Percentiles rank a stretch among this genome's conserved stretches.
These are phyloP conservation scores for Nomada fucata DNA, from an alignment of 2,888 invertebrate species.

Conservation along the genomic window DNA sequence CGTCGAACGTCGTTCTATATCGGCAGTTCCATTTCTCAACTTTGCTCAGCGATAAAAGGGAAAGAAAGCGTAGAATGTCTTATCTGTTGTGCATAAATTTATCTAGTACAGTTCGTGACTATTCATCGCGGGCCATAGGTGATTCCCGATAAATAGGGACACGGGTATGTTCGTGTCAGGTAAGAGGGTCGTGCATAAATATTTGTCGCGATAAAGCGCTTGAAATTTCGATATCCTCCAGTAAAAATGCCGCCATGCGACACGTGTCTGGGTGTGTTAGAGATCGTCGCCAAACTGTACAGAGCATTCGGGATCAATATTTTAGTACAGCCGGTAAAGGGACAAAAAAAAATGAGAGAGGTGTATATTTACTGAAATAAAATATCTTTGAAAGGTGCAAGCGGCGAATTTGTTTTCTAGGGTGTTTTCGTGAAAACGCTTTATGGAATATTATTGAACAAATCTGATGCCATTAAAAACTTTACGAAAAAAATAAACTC, in stretches of 20 bases:
- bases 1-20: not conserved
- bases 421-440: too few relatives aligned
- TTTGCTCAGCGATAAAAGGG: constrained; percentile 77
- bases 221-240: constrained; percentile 36
- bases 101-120: constrained; percentile 55
- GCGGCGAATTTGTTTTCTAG: too few relatives aligned
- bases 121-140: constrained; percentile 34
- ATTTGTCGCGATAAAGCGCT: constrained; percentile 69
- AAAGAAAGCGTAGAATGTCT: constrained; percentile 40
- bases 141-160: constrained; percentile 51
- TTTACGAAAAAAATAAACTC: too few relatives aligned
- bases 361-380: too few relatives aligned
- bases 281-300: constrained; percentile 6
- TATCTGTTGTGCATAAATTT: constrained; percentile 75
- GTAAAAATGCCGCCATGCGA: constrained; percentile 6
- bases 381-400: too few relatives aligned
- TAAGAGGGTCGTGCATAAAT: constrained; percentile 65
- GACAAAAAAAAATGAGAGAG: not conserved
- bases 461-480: too few relatives aligned
- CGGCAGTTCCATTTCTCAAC: constrained; percentile 35
- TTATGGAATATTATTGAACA: too few relatives aligned
- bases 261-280: constrained; percentile 21
- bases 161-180: constrained; percentile 36
- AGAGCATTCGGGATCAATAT: constrained; percentile 3
- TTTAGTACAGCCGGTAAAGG: not conserved